These are phyloP conservation scores for Rhombomys opimus DNA, from an alignment of 2,113 vertebrate genomes.

Conservation along the genomic window DNA sequence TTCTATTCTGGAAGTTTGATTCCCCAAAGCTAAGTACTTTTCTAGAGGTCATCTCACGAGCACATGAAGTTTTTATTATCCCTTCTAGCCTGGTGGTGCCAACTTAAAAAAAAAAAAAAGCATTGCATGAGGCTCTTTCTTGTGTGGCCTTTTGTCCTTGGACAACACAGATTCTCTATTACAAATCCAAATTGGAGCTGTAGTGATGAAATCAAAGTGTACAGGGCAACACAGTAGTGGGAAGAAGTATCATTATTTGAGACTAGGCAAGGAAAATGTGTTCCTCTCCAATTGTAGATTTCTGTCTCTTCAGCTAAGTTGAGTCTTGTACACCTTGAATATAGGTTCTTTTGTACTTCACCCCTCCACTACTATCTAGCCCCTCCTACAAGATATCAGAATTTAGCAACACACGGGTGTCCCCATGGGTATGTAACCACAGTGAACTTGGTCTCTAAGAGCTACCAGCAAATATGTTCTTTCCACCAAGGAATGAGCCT, in stretches of 20 bases:
- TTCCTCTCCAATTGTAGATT: not conserved
- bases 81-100: not conserved
- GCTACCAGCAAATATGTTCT: slow-evolving; percentile 55
- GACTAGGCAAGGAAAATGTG: not conserved
- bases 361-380: not conserved
- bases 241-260: not conserved
- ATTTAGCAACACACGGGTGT: not conserved
- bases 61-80: slow-evolving; percentile 1
- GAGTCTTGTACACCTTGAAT: not conserved
- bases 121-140: not conserved
- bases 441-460: slow-evolving; percentile 29
- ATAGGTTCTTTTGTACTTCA: not conserved
- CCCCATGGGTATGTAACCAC: not conserved
- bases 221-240: not conserved
- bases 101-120: not conserved
- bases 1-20: slow-evolving; percentile 6
- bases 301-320: not conserved
- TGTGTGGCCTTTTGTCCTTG: not conserved
- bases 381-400: not conserved
- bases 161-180: not conserved
- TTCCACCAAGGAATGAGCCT: slow-evolving; percentile 44
- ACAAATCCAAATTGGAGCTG: not conserved
- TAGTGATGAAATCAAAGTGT: not conserved
- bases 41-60: not conserved
- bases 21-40: not conserved